Evolutionary conservation across 2,888 invertebrate species (phyloP).

Genomic region (Thymelicus acteon): DNA sequence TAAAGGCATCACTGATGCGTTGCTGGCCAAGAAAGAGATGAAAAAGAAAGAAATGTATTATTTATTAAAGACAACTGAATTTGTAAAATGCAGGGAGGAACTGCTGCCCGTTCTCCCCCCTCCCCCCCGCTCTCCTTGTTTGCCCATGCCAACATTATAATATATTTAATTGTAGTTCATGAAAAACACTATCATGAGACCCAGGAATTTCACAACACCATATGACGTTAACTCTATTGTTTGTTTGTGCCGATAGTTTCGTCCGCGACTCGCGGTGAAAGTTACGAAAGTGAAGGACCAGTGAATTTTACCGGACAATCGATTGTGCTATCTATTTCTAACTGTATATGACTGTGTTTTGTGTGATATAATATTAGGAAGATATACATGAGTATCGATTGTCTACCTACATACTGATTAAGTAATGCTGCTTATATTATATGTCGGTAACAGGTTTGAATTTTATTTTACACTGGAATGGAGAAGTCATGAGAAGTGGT

Average conservation of each 20-base stretch:
- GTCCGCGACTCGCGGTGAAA: constrained; percentile 62
- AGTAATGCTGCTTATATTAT: constrained; percentile 1
- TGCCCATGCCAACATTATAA: too few relatives aligned
- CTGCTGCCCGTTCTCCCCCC: too few relatives aligned
- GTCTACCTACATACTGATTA: constrained; percentile 7
- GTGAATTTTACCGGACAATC: constrained; percentile 56
- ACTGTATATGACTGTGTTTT: constrained; percentile 41
- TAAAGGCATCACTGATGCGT: too few relatives aligned
- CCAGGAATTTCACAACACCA: constrained; percentile 14
- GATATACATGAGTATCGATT: background rate
- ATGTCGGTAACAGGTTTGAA: background rate
- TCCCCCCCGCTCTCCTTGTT: too few relatives aligned
- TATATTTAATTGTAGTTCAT: constrained; percentile 8
- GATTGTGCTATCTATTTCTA: constrained; percentile 42
- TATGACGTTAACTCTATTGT: constrained; percentile 47
- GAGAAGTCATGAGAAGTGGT: background rate
- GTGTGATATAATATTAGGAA: constrained; percentile 26
- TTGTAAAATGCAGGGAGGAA: too few relatives aligned
- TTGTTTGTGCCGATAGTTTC: constrained; percentile 48
- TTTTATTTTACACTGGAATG: background rate
- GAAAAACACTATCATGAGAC: constrained; percentile 20
- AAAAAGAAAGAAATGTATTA: too few relatives aligned
- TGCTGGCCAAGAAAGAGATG: too few relatives aligned
- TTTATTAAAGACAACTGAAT: too few relatives aligned
- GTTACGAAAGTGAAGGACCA: constrained; percentile 71